Base-by-base conservation (phyloP, 64 coral and sea anemone genomes). In the Acropora tenuis region DNA sequence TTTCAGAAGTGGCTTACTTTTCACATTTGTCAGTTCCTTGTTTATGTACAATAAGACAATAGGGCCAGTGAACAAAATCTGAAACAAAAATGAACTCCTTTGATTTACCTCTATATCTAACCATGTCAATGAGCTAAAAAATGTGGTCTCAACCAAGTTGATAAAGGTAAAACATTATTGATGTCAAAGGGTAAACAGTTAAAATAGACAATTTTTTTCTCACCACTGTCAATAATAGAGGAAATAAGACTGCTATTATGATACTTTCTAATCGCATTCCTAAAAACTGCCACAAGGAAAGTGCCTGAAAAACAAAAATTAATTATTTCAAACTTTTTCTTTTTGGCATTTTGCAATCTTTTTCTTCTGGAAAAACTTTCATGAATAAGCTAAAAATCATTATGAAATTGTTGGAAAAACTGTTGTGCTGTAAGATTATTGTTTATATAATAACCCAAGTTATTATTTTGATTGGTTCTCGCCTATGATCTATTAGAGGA, bases 61-160 rank as follows among this genome's bases (percentile, higher is more conserved):
- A 55, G 97, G 97, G 49, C 97, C 97, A 80, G 90, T 43, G 93
- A 99, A 99, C 55, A 99, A 89, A 52, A 96, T 74, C 97, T 99
- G 53, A 69, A 82, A 19, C 40, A 55, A 52, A 58, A 20, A 47
- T 19, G 2, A 15, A 47, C 16, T 5, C 10, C 30, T 30, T 30
- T 30, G 30, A 30, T 30, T 30, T 30, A 30, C 30, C 30, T 30
- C 30, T 30, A 30, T 30, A 30, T 30, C 30, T 30, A 30, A 30
- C 30, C 30, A 30, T 30, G 30, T 30, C 30, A 30, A 30, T 30
- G 30, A 30, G 30, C 30, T 30, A 30, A 30, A 30, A 30, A 30
- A 30, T 30, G 30, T 0, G 30, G 30, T 30, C 30, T 30, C 30
- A 30, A 30, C 30, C 30, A 30, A 30, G 30, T 30, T 30, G 30